A percentile compares a stretch with the other conserved stretches of the same genome.
These are phyloP conservation scores for Upupa epops DNA, from an alignment of 2,113 vertebrate species.

Conservation along the genomic window DNA sequence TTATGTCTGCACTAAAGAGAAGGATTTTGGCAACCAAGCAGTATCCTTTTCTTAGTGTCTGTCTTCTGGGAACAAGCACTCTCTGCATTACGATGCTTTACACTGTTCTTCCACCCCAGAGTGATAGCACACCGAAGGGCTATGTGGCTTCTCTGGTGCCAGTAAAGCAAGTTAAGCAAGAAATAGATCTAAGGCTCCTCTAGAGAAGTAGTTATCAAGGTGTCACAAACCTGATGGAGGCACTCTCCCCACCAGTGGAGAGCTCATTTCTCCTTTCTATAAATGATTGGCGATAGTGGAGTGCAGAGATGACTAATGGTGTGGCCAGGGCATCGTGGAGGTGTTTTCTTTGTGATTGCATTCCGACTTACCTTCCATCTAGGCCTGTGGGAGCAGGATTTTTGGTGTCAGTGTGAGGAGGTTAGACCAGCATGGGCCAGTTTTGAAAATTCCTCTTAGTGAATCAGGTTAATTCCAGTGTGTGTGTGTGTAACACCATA, in stretches of 20 bases:
- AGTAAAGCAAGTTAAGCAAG: background rate
- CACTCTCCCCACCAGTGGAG: background rate
- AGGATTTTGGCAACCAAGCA: conserved; percentile 43
- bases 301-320: background rate
- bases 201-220: background rate
- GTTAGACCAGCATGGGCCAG: background rate
- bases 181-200: background rate
- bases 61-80: conserved; percentile 6
- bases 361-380: background rate
- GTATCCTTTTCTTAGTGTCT: conserved; percentile 38
- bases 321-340: background rate
- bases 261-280: background rate
- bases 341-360: background rate
- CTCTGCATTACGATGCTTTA: conserved; percentile 2
- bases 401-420: background rate
- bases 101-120: background rate
- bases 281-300: background rate
- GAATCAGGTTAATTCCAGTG: background rate
- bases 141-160: no score
- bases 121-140: background rate
- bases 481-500: no score
- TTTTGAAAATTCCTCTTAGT: background rate
- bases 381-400: background rate
- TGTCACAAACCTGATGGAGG: background rate
- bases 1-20: conserved; percentile 32